phyloP scores from a whole-genome alignment of 2,888 invertebrate genomes.

The Laspeyria flexula region DNA sequence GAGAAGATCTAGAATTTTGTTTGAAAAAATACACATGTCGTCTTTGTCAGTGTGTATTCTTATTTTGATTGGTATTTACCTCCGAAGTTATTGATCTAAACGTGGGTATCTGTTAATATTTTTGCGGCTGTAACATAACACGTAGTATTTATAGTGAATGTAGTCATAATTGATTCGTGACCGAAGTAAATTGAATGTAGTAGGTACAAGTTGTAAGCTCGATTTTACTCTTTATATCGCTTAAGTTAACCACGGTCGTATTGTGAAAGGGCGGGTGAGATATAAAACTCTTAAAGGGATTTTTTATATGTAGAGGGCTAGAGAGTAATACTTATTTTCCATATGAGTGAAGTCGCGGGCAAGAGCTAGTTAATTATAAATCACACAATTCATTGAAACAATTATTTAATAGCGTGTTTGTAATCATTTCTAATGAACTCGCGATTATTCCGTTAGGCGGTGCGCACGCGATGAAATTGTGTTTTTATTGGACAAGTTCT shows the following conservation, averaged over 20 bases:
- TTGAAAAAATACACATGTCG: too few relatives aligned
- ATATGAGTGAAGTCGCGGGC: too few relatives aligned
- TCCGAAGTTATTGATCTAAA: too few relatives aligned
- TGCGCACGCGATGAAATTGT: slow-evolving; percentile 34
- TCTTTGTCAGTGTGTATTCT: too few relatives aligned
- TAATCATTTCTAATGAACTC: slow-evolving; percentile 43
- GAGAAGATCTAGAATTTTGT: too few relatives aligned
- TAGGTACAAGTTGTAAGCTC: background rate
- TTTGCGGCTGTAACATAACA: too few relatives aligned
- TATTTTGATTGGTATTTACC: too few relatives aligned
- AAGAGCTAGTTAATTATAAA: slow-evolving; percentile 4
- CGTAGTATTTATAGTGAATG: background rate
- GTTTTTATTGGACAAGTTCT: slow-evolving; percentile 31
- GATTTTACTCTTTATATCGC: background rate
- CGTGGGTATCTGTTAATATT: too few relatives aligned
- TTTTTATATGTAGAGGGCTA: too few relatives aligned
- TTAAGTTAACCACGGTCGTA: background rate
- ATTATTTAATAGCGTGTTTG: slow-evolving; percentile 35
- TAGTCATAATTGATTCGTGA: background rate
- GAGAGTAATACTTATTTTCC: too few relatives aligned
- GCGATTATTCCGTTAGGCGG: slow-evolving; percentile 32
- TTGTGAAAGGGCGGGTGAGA: background rate
- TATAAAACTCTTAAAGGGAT: too few relatives aligned
- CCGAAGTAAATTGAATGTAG: background rate
- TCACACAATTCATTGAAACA: slow-evolving; percentile 29